Evolutionary conservation across 1,140 invertebrate species (phyloP), one percentile per base, ranked within the genome.

Genomic region (Oryzaephilus surinamensis): DNA sequence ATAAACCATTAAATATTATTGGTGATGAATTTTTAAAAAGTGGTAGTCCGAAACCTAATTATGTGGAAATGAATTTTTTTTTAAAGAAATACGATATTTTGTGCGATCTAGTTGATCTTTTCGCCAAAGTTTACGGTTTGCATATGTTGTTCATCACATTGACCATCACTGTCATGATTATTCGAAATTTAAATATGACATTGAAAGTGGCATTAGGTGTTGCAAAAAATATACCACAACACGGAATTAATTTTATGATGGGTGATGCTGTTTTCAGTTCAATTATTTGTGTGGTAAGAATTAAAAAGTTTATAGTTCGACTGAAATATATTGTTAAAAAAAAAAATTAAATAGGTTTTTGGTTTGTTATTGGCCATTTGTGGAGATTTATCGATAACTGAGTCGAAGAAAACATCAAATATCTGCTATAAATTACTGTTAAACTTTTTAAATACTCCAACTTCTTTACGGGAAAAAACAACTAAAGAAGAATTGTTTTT

Each of bases 371-470:
- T 38, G 21, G 24, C 36, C 5, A 29, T 38, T 31, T 19, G 28
- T 21, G 29, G 36, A 7, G n/a, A 30, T 14, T n/a, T 15, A 20
- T 14, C 28, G 7, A 31, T 20, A 11, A 13, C 2, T 14, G 36
- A 38, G 30, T 26, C 27, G 7, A 30, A 38, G 7, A 38, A 38
- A 20, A 38, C 27, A 3, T 38, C 36, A 20, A 20, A 21, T 5
- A 30, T 38, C 6, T 38, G 15, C 23, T 38, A 38, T 18, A 38
- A 38, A n/a, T 30, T 38, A 21, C 36, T 38, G n/a, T 29, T 38
- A 14, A 15, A 38, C 16, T 38, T 6, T 30, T 27, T 27, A 2
- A 31, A 20, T 4, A 3, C 2, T 15, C 24, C 27, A 3, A 28
- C 29, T 10, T 20, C 17, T 8, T 11, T 21, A n/a, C 18, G 6